phyloP scores from a whole-genome alignment of 2,113 vertebrate genomes.

The Galemys pyrenaicus region DNA sequence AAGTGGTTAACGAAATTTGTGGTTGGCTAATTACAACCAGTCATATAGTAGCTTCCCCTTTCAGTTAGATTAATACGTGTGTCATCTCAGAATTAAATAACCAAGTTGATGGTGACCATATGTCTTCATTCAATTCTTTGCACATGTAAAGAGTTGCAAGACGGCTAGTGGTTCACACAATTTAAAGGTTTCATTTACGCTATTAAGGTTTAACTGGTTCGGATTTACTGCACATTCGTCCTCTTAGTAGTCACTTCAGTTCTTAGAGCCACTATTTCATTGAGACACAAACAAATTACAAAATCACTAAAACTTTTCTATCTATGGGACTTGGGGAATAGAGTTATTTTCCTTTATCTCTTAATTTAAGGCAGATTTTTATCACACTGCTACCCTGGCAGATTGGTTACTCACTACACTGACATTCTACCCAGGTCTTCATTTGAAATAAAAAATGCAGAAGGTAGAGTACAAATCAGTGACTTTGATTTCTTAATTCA shows the following conservation, averaged over 20 bases:
- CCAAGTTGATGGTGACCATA: constrained; percentile 84
- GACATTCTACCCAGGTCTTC: background rate
- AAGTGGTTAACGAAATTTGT: constrained; percentile 83
- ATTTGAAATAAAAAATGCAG: background rate
- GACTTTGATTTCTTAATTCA: background rate
- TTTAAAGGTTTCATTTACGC: constrained; percentile 76
- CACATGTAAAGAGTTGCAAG: constrained; percentile 73
- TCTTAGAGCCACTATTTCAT: constrained; percentile 28
- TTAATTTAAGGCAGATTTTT: constrained; percentile 34
- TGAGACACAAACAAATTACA: constrained; percentile 46
- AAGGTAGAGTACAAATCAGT: background rate
- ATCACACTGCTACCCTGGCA: background rate
- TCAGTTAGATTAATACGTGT: constrained; percentile 85
- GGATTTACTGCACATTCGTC: constrained; percentile 46
- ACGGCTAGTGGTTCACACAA: constrained; percentile 66
- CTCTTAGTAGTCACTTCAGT: constrained; percentile 21
- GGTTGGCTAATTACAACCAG: constrained; percentile 86
- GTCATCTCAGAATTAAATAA: constrained; percentile 86
- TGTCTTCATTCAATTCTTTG: constrained; percentile 81
- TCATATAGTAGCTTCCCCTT: constrained; percentile 83
- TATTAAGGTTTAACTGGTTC: constrained; percentile 65
- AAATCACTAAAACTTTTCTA: constrained; percentile 22
- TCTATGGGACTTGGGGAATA: background rate
- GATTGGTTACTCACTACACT: background rate
- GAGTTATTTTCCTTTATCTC: background rate